Evolutionary conservation across 2,113 vertebrate species (phyloP), one percentile per base, ranked within the genome.

Genomic region (Carassius auratus): DNA sequence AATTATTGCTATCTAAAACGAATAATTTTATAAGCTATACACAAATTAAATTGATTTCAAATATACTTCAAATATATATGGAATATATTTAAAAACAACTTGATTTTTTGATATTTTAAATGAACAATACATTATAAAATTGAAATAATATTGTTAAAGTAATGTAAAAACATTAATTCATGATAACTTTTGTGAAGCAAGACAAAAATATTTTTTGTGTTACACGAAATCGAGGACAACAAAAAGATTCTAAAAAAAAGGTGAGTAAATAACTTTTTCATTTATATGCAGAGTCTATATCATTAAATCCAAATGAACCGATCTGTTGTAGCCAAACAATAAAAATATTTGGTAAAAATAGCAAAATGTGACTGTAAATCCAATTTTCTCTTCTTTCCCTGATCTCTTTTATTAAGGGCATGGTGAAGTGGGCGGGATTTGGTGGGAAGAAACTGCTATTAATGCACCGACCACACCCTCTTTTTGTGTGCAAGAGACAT

Each of bases 401-500:
- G 26, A 36, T 1, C 13, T 30, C 3, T 13, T 21, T 33, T 26
- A n/a, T 30, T 30, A 57, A 26, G 15, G 14, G 13, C 17, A 69
- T 84, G 62, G 38, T 50, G 71, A 69, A 69, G 42, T 59, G 23
- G 19, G 57, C 6, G 21, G 38, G 57, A 1, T 48, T 1, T 68
- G 61, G n/a, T 45, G 36, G 36, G 12, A 36, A 73, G 71, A 48
- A n/a, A 3, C 14, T 1, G 7, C 75, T 76, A 30, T 55, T 55
- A 55, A 86, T 52, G 81, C 23, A 9, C 76, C 26, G 6, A 55
- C 61, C 59, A 64, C 88, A 45, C 81, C 71, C 52, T 36, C 42
- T 69, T 86, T 76, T 78, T 55, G 78, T 30, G 38, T 50, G n/a
- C 9, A 33, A 55, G 17, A 50, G 74, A 80, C 23, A 84, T 85